Conservation (phyloP, 1,140 invertebrate species). For the Arion vulgaris region DNA sequence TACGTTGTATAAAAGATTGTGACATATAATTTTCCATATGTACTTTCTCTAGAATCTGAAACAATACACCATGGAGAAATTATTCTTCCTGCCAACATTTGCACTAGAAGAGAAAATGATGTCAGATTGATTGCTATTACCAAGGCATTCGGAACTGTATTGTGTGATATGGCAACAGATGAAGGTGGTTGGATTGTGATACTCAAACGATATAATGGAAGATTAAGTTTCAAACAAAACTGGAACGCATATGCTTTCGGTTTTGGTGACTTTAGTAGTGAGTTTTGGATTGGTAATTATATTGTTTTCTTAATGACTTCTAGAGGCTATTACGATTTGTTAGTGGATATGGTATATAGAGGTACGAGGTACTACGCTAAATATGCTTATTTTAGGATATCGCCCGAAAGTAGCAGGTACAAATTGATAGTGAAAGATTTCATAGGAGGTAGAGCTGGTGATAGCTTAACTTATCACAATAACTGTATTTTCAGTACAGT, state of each 20-base stretch:
- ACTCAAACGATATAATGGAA: constrained; percentile 85
- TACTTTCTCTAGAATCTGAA: no score
- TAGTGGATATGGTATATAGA: neutral
- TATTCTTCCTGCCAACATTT: no score
- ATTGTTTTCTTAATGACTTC: neutral
- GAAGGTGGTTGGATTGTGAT: constrained; percentile 68
- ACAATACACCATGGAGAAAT: no score
- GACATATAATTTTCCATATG: no score
- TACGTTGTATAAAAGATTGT: no score
- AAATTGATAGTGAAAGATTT: neutral
- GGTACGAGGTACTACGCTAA: neutral
- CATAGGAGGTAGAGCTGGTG: neutral
- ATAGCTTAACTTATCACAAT: neutral
- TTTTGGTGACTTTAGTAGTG: constrained; percentile 85
- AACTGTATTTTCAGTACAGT: neutral
- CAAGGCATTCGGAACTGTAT: neutral
- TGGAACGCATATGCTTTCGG: constrained; percentile 95
- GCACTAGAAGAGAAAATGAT: no score
- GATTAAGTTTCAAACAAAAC: constrained; percentile 87
- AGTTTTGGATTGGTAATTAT: constrained; percentile 70
- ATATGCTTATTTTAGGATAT: neutral
- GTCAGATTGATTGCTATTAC: no score
- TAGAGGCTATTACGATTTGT: constrained; percentile 5
- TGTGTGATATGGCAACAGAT: constrained; percentile 10
- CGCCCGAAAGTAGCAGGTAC: neutral